Percentiles rank a stretch among this genome's conserved stretches.
Evolutionary conservation across 2,113 vertebrate genomes (phyloP).

Genomic region (Forbesichthys papilliferus): DNA sequence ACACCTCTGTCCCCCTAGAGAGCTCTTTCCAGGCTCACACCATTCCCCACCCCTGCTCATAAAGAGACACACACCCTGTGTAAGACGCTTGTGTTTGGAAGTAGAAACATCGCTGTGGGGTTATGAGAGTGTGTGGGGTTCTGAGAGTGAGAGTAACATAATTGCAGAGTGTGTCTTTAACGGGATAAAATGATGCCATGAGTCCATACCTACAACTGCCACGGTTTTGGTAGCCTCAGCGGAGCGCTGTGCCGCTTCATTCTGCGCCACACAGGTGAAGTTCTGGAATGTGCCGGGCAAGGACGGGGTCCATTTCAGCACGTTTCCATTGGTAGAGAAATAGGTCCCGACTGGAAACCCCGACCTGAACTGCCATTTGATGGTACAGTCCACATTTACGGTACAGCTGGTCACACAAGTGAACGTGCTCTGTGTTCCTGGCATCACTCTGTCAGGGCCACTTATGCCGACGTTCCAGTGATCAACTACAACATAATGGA

Average conservation of each 20-base stretch:
- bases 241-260: constrained; percentile 23
- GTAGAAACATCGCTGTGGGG: too few relatives aligned
- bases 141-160: too few relatives aligned
- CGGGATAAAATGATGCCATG: too few relatives aligned
- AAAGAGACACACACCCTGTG: too few relatives aligned
- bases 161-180: too few relatives aligned
- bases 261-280: constrained; percentile 57
- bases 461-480: constrained; percentile 45
- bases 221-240: constrained; percentile 49
- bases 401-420: constrained; percentile 41
- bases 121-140: too few relatives aligned
- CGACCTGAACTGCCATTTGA: constrained; percentile 42
- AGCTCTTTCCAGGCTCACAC: too few relatives aligned
- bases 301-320: constrained; percentile 45
- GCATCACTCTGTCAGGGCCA: constrained; percentile 33
- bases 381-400: constrained; percentile 45
- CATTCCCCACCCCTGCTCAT: too few relatives aligned
- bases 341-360: constrained; percentile 40
- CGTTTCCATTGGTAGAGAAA: constrained; percentile 28
- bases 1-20: too few relatives aligned
- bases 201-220: constrained; percentile 42
- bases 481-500: constrained; percentile 29
- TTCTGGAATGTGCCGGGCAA: constrained; percentile 41
- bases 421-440: constrained; percentile 33
- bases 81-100: too few relatives aligned